A percentile compares a stretch with the other conserved stretches of the same genome.
Conservation (phyloP, 2,797 vertebrate genomes). For the Emydoidea blandingii region DNA sequence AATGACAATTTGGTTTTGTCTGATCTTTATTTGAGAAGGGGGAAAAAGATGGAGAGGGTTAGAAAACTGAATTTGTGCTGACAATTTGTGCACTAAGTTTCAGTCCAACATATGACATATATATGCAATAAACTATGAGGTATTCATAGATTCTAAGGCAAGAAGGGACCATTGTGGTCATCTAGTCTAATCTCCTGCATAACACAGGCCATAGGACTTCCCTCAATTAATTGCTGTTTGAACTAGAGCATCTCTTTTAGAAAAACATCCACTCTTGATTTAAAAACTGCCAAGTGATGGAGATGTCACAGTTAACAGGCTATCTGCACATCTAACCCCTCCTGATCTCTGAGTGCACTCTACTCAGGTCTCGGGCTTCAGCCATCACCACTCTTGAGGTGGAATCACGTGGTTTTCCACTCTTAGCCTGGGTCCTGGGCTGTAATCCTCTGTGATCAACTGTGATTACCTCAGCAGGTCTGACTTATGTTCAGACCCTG, state of each 20-base stretch:
- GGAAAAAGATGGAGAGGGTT: neutral
- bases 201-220: neutral
- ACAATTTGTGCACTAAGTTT: neutral
- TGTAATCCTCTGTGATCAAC: neutral
- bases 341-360: neutral
- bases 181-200: neutral
- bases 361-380: neutral
- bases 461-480: neutral
- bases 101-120: neutral
- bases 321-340: neutral
- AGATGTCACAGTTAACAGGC: neutral
- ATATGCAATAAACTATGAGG: neutral
- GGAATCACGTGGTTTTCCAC: neutral
- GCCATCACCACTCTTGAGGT: accelerated
- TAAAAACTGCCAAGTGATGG: neutral
- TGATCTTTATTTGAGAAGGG: neutral
- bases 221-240: neutral
- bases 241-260: neutral
- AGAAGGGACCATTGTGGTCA: neutral
- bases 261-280: neutral
- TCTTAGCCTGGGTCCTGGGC: neutral
- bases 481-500: neutral
- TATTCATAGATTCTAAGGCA: neutral
- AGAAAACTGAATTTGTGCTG: neutral
- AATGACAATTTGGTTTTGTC: neutral